These are phyloP conservation scores for Synergus itoensis DNA, from an alignment of 2,888 invertebrate genomes.

Conservation along the genomic window DNA sequence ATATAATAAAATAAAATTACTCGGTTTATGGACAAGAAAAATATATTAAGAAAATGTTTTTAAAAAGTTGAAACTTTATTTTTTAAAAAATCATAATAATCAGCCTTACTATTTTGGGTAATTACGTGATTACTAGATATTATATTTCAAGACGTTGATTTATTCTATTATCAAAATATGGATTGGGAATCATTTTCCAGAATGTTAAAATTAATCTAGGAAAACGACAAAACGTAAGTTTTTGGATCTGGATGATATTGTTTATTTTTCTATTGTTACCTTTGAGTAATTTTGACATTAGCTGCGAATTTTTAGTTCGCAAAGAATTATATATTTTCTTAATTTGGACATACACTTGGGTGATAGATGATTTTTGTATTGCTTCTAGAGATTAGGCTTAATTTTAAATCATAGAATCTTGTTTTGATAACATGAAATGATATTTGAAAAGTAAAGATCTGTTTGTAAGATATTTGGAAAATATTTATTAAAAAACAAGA, in stretches of 20 bases:
- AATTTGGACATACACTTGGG: conserved; percentile 42
- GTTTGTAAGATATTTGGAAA: conserved; percentile 1
- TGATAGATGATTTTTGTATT: conserved; percentile 45
- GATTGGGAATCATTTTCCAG: conserved; percentile 63
- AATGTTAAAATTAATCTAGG: conserved; percentile 53
- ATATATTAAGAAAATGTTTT: not conserved
- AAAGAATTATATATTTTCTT: not conserved
- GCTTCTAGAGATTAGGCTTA: conserved; percentile 37
- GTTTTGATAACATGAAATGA: conserved; percentile 13
- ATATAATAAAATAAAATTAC: not conserved
- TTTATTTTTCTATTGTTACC: conserved; percentile 5
- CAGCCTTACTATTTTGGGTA: conserved; percentile 48
- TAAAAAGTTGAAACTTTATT: not conserved
- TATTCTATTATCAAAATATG: conserved; percentile 41
- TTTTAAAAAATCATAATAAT: conserved; percentile 52
- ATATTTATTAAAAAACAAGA: not conserved
- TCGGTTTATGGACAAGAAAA: not conserved
- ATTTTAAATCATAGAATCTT: conserved; percentile 39
- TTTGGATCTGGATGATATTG: not conserved
- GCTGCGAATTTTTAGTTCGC: not conserved
- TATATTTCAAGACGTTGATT: conserved; percentile 49
- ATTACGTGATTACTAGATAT: conserved; percentile 49
- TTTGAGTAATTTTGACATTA: not conserved
- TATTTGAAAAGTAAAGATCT: conserved; percentile 12
- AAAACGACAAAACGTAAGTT: conserved; percentile 43